Percentiles rank a stretch among this genome's conserved stretches.
phyloP scores from a whole-genome alignment of 2,797 vertebrate genomes.

The Chanos chanos region DNA sequence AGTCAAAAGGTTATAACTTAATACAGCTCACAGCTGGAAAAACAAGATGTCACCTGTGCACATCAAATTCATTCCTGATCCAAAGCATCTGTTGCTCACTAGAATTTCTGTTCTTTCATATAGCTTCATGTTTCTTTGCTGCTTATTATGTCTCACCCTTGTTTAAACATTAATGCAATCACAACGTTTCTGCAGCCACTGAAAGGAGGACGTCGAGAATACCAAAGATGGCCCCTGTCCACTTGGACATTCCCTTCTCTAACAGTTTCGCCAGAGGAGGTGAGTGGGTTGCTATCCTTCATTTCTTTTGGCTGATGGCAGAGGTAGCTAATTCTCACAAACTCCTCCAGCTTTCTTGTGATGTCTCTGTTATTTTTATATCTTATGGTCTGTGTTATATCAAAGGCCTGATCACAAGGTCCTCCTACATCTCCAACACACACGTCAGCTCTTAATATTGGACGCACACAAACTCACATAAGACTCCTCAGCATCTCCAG shows the following conservation, averaged over 20 bases:
- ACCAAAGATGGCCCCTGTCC: slow-evolving; percentile 92
- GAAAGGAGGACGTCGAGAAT: slow-evolving; percentile 89
- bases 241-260: slow-evolving; percentile 92
- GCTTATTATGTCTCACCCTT: no score
- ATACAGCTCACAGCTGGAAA: no score
- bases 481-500: no score
- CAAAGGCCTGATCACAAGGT: slow-evolving; percentile 1
- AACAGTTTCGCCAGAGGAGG: slow-evolving; percentile 96
- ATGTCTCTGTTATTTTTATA: slow-evolving; percentile 1
- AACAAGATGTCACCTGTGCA: no score
- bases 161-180: no score
- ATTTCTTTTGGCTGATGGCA: neutral
- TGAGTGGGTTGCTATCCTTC: slow-evolving; percentile 66
- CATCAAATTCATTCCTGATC: no score
- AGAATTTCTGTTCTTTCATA: no score
- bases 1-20: no score
- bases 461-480: neutral
- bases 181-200: slow-evolving; percentile 76
- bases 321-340: neutral
- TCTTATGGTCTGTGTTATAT: slow-evolving; percentile 21
- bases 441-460: no score
- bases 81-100: no score
- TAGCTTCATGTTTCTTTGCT: no score
- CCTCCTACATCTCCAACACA: neutral
- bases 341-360: slow-evolving; percentile 5